Base-by-base conservation (phyloP, 2,797 vertebrate species). In the Pygocentrus nattereri region DNA sequence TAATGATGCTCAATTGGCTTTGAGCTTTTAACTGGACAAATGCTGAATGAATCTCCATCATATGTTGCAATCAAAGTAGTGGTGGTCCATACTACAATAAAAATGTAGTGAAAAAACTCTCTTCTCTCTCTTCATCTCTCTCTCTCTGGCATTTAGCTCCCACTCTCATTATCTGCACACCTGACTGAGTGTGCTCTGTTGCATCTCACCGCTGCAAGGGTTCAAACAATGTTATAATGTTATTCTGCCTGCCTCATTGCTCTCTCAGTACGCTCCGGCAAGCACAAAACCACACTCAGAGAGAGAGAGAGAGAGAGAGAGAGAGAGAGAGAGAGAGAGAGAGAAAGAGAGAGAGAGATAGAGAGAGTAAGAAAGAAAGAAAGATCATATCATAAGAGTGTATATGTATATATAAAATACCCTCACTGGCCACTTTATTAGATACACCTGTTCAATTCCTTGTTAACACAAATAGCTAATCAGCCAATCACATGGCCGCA, bases 151-250 rank as follows among this genome's bases (percentile, higher is more conserved):
- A 58, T 78, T 78, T 73, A 73, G 21, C n/a, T 56, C 58, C 27
- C 2, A 31, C 16, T 52, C 19, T 79, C 80, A 84, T 84, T 84
- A 84, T 64, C 76, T 69, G 69, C 38, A 19, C 77, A 74, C 77
- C 70, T 86, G 83, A 74, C 70, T 56, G 82, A 77, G 74, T 41
- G 10, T 21, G 61, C 74, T 84, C 74, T 19, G 74, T 73, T 78
- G 62, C 59, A 16, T 80, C 64, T 84, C 59, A 68, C 69, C 25
- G 64, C 68, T 44, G 73, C 58, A 50, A 65, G 31, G 65, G 74
- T 82, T 84, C 78, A 81, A 82, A 83, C 71, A 49, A 58, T 58
- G 38, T 75, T 81, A 70, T 82, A 83, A 85, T 81, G 85, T 71
- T 80, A 85, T 75, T 49, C 50, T 70, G 49, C 69, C 27, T 27